These are phyloP conservation scores for Phataginus tricuspis DNA, from an alignment of 2,797 vertebrate genomes.

Conservation along the genomic window DNA sequence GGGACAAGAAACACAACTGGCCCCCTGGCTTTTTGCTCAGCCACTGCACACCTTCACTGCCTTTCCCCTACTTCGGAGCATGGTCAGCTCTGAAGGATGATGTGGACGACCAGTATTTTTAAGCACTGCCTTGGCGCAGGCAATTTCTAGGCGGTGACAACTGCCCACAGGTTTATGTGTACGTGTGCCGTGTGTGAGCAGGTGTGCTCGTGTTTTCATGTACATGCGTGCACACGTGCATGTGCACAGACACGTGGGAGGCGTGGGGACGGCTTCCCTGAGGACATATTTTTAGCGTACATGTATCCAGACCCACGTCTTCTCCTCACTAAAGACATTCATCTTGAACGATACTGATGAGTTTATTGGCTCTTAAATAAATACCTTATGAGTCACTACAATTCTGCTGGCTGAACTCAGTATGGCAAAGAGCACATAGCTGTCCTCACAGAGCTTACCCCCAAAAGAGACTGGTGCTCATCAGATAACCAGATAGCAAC, in stretches of 20 bases:
- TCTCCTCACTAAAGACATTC: not conserved
- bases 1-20: not conserved
- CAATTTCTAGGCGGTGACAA: not conserved
- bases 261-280: not conserved
- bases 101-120: not conserved
- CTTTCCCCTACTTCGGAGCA: rapidly evolving
- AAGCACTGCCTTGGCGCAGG: too few species aligned
- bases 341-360: rapidly evolving
- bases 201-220: too few species aligned
- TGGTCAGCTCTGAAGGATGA: rapidly evolving
- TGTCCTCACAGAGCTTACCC: rapidly evolving
- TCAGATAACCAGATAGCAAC: rapidly evolving
- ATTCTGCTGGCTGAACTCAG: not conserved
- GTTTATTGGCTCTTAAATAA: not conserved
- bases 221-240: not conserved
- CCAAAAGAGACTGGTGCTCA: rapidly evolving
- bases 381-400: rapidly evolving
- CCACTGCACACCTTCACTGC: not conserved
- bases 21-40: rapidly evolving
- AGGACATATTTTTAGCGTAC: too few species aligned
- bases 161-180: not conserved
- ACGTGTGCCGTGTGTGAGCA: too few species aligned
- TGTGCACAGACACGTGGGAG: not conserved
- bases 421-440: rapidly evolving
- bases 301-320: not conserved